Evolutionary conservation across 2,113 vertebrate genomes (phyloP).

Genomic region (Ageneiosus marmoratus): DNA sequence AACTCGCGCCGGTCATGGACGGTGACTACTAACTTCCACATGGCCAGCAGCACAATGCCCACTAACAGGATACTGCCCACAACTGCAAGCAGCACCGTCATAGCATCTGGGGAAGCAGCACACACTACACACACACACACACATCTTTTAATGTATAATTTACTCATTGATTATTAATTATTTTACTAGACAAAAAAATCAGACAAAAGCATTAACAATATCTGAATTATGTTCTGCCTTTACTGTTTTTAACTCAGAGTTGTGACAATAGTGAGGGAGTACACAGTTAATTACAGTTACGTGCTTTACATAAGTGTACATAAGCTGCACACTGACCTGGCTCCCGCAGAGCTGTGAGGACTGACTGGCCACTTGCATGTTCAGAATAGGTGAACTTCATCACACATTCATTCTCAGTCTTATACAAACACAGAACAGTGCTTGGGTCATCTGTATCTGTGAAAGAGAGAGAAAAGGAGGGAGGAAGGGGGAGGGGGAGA

Average conservation of each 20-base stretch:
- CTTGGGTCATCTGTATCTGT: conserved; percentile 81
- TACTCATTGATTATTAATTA: background rate
- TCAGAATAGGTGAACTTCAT: conserved; percentile 96
- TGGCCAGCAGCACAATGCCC: conserved; percentile 82
- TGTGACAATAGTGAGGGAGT: background rate
- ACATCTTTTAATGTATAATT: background rate
- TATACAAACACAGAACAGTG: conserved; percentile 85
- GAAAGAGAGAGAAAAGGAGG: conserved; percentile 2
- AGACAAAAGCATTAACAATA: background rate
- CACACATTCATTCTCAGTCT: conserved; percentile 87
- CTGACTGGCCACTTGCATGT: conserved; percentile 84
- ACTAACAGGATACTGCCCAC: conserved; percentile 88
- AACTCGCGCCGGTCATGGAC: conserved; percentile 91
- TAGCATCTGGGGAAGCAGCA: conserved; percentile 73
- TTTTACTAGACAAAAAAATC: background rate
- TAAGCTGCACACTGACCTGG: conserved; percentile 78
- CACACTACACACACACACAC: conserved; percentile 74
- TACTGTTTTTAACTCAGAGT: background rate
- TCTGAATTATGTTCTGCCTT: background rate
- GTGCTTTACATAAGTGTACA: background rate
- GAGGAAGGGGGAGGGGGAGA: background rate
- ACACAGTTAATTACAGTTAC: background rate
- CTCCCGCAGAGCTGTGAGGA: conserved; percentile 87
- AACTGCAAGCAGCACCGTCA: conserved; percentile 85
- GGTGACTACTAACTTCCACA: conserved; percentile 94